These are phyloP conservation scores for Emydoidea blandingii DNA, from an alignment of 2,797 vertebrate species.

Conservation along the genomic window DNA sequence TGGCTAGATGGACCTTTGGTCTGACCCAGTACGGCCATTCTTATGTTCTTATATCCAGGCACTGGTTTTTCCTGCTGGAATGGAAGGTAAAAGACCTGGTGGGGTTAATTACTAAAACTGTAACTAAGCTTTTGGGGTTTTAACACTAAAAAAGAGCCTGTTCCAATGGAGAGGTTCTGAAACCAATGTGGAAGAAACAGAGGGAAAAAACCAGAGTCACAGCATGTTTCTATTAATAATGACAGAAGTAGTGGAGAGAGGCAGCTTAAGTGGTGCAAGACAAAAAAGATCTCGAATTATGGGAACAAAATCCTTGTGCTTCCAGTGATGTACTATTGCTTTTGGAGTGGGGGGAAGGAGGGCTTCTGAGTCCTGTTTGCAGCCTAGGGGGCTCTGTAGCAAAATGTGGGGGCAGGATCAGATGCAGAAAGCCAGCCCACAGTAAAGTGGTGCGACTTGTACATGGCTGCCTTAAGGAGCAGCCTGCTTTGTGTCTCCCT, in stretches of 20 bases:
- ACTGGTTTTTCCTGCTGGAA: neutral
- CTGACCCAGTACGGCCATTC: too few species aligned
- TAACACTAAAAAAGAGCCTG: neutral
- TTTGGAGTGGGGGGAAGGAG: neutral
- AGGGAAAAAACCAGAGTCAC: neutral
- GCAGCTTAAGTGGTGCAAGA: neutral
- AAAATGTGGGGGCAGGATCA: neutral
- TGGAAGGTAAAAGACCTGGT: constrained; percentile 10
- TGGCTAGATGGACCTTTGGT: too few species aligned
- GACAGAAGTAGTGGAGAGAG: neutral
- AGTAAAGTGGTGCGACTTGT: neutral
- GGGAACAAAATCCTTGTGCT: neutral
- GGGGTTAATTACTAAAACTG: neutral
- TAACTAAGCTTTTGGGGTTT: constrained; percentile 2
- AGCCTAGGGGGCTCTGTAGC: neutral
- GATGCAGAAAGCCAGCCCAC: neutral
- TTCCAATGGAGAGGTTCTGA: neutral
- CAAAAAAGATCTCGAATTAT: neutral
- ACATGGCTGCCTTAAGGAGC: neutral
- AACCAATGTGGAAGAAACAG: neutral
- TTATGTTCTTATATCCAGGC: neutral
- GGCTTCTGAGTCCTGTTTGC: neutral
- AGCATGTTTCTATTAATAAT: neutral
- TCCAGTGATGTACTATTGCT: neutral
- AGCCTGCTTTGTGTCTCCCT: neutral